A percentile compares a stretch with the other conserved stretches of the same genome.
phyloP scores from a whole-genome alignment of 1,140 invertebrate genomes.

The Drosophila orena region DNA sequence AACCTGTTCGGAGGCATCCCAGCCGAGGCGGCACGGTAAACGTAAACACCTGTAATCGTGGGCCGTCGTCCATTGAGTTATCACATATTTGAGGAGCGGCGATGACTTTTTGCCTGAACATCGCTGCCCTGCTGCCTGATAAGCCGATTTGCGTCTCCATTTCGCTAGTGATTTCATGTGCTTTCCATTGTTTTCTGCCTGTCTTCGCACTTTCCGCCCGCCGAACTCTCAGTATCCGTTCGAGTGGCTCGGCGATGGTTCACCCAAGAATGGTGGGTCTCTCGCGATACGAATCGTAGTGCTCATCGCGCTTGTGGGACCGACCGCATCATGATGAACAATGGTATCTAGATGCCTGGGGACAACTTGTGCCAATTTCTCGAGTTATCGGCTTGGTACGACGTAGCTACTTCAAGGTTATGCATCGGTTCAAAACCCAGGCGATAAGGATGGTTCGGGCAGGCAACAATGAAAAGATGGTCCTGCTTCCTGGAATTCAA shows the following conservation, averaged over 20 bases:
- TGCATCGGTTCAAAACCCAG: constrained; percentile 7
- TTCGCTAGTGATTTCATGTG: constrained; percentile 11
- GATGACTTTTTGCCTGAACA: constrained; percentile 49
- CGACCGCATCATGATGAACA: constrained; percentile 14
- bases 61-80: constrained; percentile 64
- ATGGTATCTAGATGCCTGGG: constrained; percentile 24
- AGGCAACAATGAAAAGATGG: constrained; percentile 1
- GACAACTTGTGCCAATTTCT: constrained; percentile 16
- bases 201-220: constrained; percentile 19
- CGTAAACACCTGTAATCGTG: constrained; percentile 79
- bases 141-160: constrained; percentile 78
- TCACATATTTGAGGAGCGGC: constrained; percentile 62
- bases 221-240: constrained; percentile 43
- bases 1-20: constrained; percentile 48
- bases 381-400: constrained; percentile 10
- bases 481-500: constrained; percentile 24
- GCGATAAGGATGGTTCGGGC: constrained; percentile 42
- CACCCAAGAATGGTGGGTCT: constrained; percentile 21
- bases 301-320: constrained; percentile 15
- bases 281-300: constrained; percentile 31
- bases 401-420: constrained; percentile 30
- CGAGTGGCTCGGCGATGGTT: constrained; percentile 38
- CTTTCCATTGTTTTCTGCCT: constrained; percentile 4
- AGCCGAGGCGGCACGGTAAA: constrained; percentile 37
- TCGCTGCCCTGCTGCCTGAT: constrained; percentile 38